phyloP scores from a whole-genome alignment of 1,140 invertebrate genomes.

The Odontomachus brunneus region DNA sequence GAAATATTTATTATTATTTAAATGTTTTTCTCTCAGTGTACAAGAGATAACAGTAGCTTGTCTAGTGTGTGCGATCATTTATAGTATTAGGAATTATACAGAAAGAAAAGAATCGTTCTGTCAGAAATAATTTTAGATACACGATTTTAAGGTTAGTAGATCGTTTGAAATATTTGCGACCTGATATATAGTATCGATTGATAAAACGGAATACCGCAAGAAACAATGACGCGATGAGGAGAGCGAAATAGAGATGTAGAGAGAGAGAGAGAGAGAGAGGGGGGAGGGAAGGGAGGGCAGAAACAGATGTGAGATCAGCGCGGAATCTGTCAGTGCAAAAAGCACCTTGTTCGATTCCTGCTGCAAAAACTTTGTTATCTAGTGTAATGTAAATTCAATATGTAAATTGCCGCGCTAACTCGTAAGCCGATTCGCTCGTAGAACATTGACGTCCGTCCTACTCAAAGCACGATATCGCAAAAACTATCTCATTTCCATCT shows the following conservation, averaged over 20 bases:
- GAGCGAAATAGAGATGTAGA: not conserved
- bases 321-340: not conserved
- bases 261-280: not conserved
- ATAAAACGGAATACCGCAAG: not conserved
- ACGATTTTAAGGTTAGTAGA: too few species aligned
- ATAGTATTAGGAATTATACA: not conserved
- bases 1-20: too few species aligned
- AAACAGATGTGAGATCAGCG: conserved; percentile 31
- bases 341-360: conserved; percentile 29
- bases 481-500: conserved; percentile 54
- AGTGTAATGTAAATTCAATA: conserved; percentile 59
- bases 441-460: conserved; percentile 36
- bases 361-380: conserved; percentile 49
- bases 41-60: not conserved
- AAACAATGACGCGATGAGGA: conserved; percentile 20
- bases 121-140: not conserved
- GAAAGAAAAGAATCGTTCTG: not conserved
- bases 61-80: not conserved
- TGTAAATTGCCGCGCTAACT: conserved; percentile 38
- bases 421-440: not conserved
- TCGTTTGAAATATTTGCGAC: not conserved
- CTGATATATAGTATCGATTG: not conserved
- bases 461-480: conserved; percentile 26
- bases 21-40: too few species aligned
- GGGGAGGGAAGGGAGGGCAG: not conserved